Conservation (phyloP, 1,140 invertebrate genomes). For the Pinna nobilis region DNA sequence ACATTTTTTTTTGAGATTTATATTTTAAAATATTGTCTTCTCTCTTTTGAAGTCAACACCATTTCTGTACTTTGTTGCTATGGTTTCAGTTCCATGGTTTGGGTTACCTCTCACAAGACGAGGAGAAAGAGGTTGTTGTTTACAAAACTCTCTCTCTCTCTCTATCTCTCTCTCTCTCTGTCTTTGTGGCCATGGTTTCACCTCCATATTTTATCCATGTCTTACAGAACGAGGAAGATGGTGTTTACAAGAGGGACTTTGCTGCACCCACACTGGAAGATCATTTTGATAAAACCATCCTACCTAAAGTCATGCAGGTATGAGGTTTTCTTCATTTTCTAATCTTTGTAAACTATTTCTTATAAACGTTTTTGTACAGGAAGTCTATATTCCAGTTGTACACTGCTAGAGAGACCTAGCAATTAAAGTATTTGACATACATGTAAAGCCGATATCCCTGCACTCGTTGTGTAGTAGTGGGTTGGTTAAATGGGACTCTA, state of each 20-base stretch:
- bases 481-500: no score
- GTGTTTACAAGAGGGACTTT: constrained; percentile 95
- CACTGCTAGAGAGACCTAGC: neutral
- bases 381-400: neutral
- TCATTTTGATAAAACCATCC: constrained; percentile 98
- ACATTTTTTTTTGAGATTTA: no score
- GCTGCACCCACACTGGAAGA: constrained; percentile 98
- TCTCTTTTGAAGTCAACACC: no score
- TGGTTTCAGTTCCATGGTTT: no score
- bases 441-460: no score
- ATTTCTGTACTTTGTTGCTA: no score
- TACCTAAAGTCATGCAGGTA: constrained; percentile 99
- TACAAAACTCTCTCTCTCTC: no score
- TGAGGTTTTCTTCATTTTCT: neutral
- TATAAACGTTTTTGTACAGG: neutral
- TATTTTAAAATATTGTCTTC: no score
- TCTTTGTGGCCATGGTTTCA: neutral
- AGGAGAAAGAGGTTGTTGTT: neutral
- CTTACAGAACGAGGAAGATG: constrained; percentile 91
- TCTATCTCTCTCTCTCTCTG: neutral
- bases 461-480: no score
- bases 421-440: no score
- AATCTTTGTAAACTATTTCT: neutral
- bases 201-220: constrained; percentile 28
- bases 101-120: no score